Evolutionary conservation across 2,113 vertebrate species (phyloP).

Genomic region (Cyrtonyx montezumae): DNA sequence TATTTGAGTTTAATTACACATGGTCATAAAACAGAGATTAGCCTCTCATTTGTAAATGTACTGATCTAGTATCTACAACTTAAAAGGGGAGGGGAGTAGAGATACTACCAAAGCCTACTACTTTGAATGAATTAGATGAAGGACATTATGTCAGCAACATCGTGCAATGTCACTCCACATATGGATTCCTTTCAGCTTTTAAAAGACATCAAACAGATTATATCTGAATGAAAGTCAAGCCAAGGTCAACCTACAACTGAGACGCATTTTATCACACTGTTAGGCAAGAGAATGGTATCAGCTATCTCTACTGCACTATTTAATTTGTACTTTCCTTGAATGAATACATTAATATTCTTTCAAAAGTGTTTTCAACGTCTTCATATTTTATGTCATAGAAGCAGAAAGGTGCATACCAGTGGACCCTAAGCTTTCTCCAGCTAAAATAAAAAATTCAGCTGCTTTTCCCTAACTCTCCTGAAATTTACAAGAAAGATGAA

Average conservation of each 20-base stretch:
- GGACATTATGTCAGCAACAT: constrained; percentile 12
- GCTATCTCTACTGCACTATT: background rate
- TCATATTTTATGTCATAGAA: background rate
- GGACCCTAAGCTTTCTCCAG: accelerated
- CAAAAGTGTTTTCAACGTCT: background rate
- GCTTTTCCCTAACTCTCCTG: background rate
- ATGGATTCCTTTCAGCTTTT: background rate
- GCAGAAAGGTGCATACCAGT: background rate
- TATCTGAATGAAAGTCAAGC: constrained; percentile 48
- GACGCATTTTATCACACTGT: constrained; percentile 3
- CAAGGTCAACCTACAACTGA: constrained; percentile 38
- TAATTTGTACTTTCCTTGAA: background rate
- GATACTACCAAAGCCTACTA: constrained; percentile 9
- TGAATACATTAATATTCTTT: background rate
- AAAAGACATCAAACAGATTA: constrained; percentile 27
- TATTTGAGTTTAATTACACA: constrained; percentile 1
- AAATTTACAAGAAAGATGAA: background rate
- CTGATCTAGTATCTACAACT: background rate
- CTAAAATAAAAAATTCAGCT: background rate
- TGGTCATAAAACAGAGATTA: background rate
- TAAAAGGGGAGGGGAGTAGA: background rate
- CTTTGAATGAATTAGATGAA: constrained; percentile 34
- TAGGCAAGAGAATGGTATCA: background rate
- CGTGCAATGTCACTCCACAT: background rate
- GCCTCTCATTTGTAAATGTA: constrained; percentile 12